Percentiles rank a stretch among this genome's conserved stretches.
Conservation (phyloP, 2,113 vertebrate species). For the Pachyramphus minor region DNA sequence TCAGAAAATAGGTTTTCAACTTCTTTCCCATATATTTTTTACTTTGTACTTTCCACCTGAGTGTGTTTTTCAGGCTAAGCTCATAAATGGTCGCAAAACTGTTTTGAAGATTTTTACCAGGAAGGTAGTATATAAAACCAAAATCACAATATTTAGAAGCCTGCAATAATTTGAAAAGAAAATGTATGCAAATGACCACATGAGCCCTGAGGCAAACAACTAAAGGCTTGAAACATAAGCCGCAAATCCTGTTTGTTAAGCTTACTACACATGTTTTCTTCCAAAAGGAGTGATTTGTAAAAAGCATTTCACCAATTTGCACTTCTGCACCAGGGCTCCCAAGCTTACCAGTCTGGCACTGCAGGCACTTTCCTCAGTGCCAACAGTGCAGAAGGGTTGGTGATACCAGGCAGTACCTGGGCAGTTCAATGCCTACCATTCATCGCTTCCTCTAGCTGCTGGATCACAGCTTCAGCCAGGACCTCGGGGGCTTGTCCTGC, state of each 20-base stretch:
- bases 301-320: background rate
- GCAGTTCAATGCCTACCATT: rapidly evolving
- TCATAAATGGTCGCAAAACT: background rate
- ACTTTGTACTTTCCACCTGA: background rate
- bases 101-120: background rate
- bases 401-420: background rate
- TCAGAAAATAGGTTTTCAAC: background rate
- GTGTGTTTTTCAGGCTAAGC: background rate
- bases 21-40: background rate
- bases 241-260: background rate
- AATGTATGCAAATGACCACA: background rate
- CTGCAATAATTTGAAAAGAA: background rate
- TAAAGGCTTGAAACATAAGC: background rate
- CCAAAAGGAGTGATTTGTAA: background rate
- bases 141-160: background rate
- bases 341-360: background rate
- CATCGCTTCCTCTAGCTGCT: background rate
- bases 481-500: background rate
- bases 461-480: background rate
- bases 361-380: rapidly evolving
- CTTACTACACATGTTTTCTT: background rate
- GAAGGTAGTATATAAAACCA: background rate
- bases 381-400: background rate
- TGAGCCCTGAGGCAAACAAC: background rate
- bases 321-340: background rate